A percentile compares a stretch with the other conserved stretches of the same genome.
phyloP scores from a whole-genome alignment of 2,888 invertebrate species.

The Isoperla grammatica region DNA sequence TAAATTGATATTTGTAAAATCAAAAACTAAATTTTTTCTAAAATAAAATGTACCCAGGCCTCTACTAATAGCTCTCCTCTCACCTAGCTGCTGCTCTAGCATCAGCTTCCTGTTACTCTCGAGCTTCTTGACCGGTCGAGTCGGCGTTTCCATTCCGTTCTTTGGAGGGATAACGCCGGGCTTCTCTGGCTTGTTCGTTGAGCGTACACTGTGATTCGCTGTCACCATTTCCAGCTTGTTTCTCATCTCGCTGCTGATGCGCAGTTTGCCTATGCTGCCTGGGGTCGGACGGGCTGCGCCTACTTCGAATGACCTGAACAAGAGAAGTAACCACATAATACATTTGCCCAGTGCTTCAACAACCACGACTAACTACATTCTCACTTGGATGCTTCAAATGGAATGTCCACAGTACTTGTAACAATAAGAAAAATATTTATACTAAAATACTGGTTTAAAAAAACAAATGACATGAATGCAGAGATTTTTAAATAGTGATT shows the following conservation, averaged over 20 bases:
- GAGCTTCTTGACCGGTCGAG: constrained; percentile 58
- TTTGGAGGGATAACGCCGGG: constrained; percentile 29
- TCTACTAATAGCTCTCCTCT: too few relatives aligned
- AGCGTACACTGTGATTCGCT: constrained; percentile 79
- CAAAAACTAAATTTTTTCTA: too few relatives aligned
- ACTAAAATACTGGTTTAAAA: not conserved
- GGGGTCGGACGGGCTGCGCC: constrained; percentile 49
- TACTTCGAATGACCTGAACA: constrained; percentile 62
- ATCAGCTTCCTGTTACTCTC: constrained; percentile 81
- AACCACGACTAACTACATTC: too few relatives aligned
- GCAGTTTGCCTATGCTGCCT: constrained; percentile 84
- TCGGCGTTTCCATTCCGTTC: constrained; percentile 31
- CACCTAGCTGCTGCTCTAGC: constrained; percentile 76
- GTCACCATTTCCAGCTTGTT: constrained; percentile 84
- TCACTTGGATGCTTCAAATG: too few relatives aligned
- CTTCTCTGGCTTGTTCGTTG: constrained; percentile 64
- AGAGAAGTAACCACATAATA: not conserved
- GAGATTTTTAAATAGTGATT: not conserved
- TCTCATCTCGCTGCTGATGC: constrained; percentile 87
- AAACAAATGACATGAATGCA: too few relatives aligned
- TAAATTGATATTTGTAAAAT: too few relatives aligned
- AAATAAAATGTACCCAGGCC: too few relatives aligned
- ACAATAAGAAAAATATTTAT: too few relatives aligned
- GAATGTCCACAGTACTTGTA: too few relatives aligned
- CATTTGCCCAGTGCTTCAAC: too few relatives aligned